Conservation (phyloP, 2,888 invertebrate species). For the Nomada hirtipes region DNA sequence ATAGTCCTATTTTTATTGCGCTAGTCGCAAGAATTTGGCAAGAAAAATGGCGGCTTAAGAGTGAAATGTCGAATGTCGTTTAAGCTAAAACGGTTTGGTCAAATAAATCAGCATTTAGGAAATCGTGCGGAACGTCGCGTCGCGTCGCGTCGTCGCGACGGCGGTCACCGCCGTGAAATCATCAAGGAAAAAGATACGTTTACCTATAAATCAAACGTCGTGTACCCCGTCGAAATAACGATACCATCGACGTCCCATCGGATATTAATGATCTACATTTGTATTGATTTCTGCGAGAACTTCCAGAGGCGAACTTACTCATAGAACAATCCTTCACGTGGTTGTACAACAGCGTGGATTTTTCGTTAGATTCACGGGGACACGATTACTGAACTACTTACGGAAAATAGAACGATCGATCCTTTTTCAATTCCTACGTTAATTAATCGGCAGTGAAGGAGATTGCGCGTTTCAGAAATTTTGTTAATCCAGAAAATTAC, state of each 20-base stretch:
- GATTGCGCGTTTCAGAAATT: background rate
- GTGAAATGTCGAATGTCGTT: slow-evolving; percentile 14
- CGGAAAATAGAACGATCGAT: background rate
- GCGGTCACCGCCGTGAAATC: slow-evolving; percentile 24
- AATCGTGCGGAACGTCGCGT: slow-evolving; percentile 26
- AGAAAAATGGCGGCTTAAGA: slow-evolving; percentile 3
- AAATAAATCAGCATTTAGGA: slow-evolving; percentile 39
- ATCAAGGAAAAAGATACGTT: slow-evolving; percentile 38
- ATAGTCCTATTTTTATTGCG: background rate
- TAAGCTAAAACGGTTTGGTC: background rate
- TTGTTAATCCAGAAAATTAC: background rate
- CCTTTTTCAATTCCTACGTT: too few species aligned
- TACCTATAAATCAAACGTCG: slow-evolving; percentile 46
- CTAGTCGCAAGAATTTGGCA: background rate
- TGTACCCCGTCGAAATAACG: slow-evolving; percentile 18
- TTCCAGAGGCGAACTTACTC: background rate
- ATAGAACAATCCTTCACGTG: background rate
- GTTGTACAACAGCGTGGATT: background rate
- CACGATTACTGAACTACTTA: background rate
- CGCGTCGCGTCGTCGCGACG: background rate
- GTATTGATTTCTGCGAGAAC: background rate
- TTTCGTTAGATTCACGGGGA: background rate
- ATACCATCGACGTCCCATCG: background rate
- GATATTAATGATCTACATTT: slow-evolving; percentile 39
- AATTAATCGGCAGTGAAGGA: too few species aligned